Conservation (phyloP, 2,888 invertebrate genomes). For the Matsumyia berberina region DNA sequence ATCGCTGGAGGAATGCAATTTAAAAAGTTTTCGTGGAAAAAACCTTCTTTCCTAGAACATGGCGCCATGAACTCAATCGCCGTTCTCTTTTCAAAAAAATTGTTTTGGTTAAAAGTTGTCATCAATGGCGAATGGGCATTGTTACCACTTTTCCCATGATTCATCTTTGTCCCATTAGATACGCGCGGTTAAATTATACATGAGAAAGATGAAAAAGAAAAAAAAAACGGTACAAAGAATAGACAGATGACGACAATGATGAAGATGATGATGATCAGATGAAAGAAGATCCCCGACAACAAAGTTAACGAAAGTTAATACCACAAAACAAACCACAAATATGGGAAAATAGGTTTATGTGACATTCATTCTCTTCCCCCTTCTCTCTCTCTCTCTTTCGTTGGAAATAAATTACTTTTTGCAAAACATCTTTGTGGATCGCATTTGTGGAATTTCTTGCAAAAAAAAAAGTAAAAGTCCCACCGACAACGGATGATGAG, state of each 20-base stretch:
- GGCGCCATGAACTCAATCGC: too few species aligned
- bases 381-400: not conserved
- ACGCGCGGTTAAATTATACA: constrained; percentile 13
- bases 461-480: constrained; percentile 64
- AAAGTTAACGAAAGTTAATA: constrained; percentile 46
- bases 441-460: constrained; percentile 15
- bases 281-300: constrained; percentile 20
- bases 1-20: too few species aligned
- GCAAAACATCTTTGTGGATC: constrained; percentile 36
- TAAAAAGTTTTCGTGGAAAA: too few species aligned
- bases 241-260: not conserved
- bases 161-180: constrained; percentile 26
- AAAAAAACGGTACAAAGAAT: constrained; percentile 7
- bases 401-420: constrained; percentile 36
- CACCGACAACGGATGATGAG: not conserved
- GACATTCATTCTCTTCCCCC: constrained; percentile 17
- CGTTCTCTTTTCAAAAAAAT: too few species aligned
- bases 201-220: not conserved
- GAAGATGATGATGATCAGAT: constrained; percentile 1
- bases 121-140: constrained; percentile 5
- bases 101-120: not conserved
- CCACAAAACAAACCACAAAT: not conserved
- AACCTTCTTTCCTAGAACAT: too few species aligned
- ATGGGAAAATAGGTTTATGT: constrained; percentile 47
- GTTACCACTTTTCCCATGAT: constrained; percentile 37